Percentiles rank a stretch among this genome's conserved stretches.
phyloP scores from a whole-genome alignment of 2,797 vertebrate species.

The Emys orbicularis region DNA sequence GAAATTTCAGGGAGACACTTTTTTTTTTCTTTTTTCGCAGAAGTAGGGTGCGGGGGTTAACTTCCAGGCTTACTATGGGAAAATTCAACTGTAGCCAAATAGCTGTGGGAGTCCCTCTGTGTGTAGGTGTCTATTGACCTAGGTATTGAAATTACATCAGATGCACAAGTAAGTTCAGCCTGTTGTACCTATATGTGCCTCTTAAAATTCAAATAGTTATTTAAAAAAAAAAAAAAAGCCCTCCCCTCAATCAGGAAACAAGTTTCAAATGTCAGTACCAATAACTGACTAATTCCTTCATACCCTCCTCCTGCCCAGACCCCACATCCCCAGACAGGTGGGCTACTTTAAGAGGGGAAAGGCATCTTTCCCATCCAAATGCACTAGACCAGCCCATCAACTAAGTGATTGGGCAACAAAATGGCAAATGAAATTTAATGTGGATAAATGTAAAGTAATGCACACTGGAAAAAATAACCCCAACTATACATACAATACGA shows the following conservation, averaged over 20 bases:
- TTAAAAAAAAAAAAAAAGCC: no score
- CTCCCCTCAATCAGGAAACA: no score
- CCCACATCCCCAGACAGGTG: background rate
- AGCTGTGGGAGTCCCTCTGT: background rate
- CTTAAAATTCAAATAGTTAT: background rate
- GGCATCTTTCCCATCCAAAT: slow-evolving; percentile 39
- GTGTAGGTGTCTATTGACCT: background rate
- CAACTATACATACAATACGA: no score
- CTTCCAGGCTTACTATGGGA: background rate
- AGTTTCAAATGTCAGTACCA: no score
- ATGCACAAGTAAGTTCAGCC: no score
- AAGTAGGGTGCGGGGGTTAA: background rate
- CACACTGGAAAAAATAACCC: no score
- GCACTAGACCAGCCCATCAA: slow-evolving; percentile 5
- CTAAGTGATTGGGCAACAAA: no score
- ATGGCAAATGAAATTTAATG: no score
- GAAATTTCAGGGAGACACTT: background rate
- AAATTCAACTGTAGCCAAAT: background rate
- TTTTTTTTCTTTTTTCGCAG: background rate
- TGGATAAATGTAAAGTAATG: no score
- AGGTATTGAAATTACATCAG: background rate
- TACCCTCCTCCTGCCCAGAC: background rate
- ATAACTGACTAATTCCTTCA: background rate
- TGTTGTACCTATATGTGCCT: background rate
- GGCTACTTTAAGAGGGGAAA: background rate